Evolutionary conservation across 2,888 invertebrate genomes (phyloP), one percentile per base, ranked within the genome.

Genomic region (Tribolium freemani): DNA sequence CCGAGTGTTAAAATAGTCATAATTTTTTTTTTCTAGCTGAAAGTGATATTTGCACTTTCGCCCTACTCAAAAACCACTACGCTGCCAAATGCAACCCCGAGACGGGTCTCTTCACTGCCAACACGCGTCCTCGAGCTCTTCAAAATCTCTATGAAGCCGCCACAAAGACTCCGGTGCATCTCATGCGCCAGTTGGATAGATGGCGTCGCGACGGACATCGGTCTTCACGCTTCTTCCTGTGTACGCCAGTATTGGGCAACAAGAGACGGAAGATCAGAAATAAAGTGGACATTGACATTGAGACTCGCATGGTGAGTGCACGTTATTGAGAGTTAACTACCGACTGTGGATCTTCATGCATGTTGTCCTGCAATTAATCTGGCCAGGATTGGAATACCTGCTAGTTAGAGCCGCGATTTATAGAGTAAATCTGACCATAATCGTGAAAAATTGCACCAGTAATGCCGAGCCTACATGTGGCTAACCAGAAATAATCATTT

Each of bases 1-100:
- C 48, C 57, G 64, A 63, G 31, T 38, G 31, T 38, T 38, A 4
- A 38, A 3, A n/a, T 38, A 6, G 8, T 38, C 9, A n/a, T n/a
- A 31, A 31, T 1, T 67, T 44, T 70, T 85, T 87, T 87, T 84
- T 93, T 92, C 61, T 91, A 96, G 96, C 96, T 87, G 96, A 96
- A 89, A 94, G 96, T 84, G 95, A 96, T 90, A 93, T 97, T 88
- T 93, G 93, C 84, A 91, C 93, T 85, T 96, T 96, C 90, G 94
- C 95, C 79, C 86, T 90, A 81, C 90, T 93, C 85, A 94, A 92
- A 88, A 89, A 91, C 80, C 94, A 95, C 88, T 96, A 92, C 88
- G 90, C 89, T 85, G 90, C 93, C 80, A 89, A 90, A 83, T 91
- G 92, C 85, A 90, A 90, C 81, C 90, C 92, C 84, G 90, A 90